Evolutionary conservation across 2,113 vertebrate genomes (phyloP), one percentile per base, ranked within the genome.

Genomic region (Ciconia maguari): DNA sequence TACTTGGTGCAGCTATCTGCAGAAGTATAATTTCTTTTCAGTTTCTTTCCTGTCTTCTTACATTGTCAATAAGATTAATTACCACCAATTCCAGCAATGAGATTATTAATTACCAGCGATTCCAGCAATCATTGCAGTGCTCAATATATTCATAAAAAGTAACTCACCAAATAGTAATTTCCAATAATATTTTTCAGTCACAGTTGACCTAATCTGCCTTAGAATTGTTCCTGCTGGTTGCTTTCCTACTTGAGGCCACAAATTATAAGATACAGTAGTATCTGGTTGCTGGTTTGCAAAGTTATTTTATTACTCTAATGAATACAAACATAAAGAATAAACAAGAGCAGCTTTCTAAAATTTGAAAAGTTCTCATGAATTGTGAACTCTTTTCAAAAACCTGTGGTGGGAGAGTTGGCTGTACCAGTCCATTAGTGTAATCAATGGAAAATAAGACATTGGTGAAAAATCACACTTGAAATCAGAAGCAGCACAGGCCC

Each of bases 401-500:
- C 29, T 4, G 11, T 30, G 11, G 4, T 1, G 0, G 19, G 11
- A 71, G 32, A 58, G 4, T 5, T 76, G 16, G 8, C 11, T 87
- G 13, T 48, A 32, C 22, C 24, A 49, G 30, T 34, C 30, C 16
- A 3, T 51, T 58, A 18, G 7, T n/a, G 48, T 34, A 86, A 87
- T n/a, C 34, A 69, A 26, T n/a, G 29, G n/a, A 84, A 93, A 92
- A 77, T 41, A 64, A 74, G 13, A 74, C 1, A 11, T 13, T 54
- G 11, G 29, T 46, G 41, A 93, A 91, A 88, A 46, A 16, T 46
- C 49, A 55, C 17, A 17, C 46, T 68, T 77, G 48, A 71, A 80
- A 58, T 10, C 17, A 58, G 87, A 46, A 86, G 34, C 15, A 69
- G 10, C 49, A 60, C 1, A 65, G 16, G 14, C 46, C 10, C 25